Evolutionary conservation across 2,888 invertebrate species (phyloP), one percentile per base, ranked within the genome.

Genomic region (Cephus pulcher): DNA sequence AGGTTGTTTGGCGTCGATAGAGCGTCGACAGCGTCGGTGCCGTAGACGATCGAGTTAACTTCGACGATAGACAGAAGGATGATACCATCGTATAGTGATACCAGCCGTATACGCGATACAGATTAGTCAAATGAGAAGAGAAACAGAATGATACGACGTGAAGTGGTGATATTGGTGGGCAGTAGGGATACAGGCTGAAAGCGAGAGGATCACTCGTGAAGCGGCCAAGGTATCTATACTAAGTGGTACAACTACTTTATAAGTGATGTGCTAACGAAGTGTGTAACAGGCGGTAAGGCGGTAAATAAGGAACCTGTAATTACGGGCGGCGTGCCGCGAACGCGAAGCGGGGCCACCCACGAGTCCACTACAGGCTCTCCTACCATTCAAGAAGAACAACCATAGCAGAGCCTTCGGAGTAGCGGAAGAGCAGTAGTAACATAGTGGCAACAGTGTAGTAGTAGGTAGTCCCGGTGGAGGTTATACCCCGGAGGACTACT

Each of bases 261-360:
- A 89, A 90, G 88, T 86, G 89, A 90, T 88, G 89, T 87, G 90
- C 88, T 91, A 90, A 91, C 90, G 89, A 90, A 91, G 90, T 90
- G 90, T 90, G 90, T 90, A 90, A 90, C 90, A 90, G 89, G 89
- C 90, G 89, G 88, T 90, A 90, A 90, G 89, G 89, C 90, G 89
- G 88, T 90, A 90, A 90, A 90, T 90, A 90, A 90, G 89, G 90
- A 91, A 90, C 90, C 90, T 89, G 89, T 90, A 91, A 90, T 91
- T 91, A 91, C 86, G 89, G 85, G 79, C 86, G 86, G 87, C 86
- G 87, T 82, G 86, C 83, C 84, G 86, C 85, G 84, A 79, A 85
- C 84, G 84, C 80, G 83, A 77, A 84, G 83, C 40, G 35, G 82
- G 88, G 88, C 88, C 89, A 88, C 89, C 89, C 89, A 89, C 88